Evolutionary conservation across 2,797 vertebrate genomes (phyloP).

Genomic region (Sylvia borin): DNA sequence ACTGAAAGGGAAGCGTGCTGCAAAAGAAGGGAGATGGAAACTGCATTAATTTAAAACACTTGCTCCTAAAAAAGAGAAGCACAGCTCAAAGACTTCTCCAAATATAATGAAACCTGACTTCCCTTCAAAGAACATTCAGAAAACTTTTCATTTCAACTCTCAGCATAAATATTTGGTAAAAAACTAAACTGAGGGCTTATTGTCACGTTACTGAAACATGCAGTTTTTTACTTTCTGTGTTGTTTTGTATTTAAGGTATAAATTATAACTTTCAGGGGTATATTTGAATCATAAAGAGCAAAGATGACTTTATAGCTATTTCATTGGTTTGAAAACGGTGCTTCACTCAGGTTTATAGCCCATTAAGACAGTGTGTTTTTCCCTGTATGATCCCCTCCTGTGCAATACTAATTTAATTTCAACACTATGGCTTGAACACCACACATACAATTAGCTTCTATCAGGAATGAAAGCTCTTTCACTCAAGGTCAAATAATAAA

Average conservation of each 20-base stretch:
- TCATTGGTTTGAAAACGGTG: constrained; percentile 16
- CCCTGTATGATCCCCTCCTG: neutral
- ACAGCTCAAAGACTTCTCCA: neutral
- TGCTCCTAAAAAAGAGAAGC: neutral
- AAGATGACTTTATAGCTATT: neutral
- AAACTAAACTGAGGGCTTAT: constrained; percentile 15
- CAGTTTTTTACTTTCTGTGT: neutral
- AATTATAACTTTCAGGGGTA: neutral
- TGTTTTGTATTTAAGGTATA: neutral
- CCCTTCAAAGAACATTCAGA: neutral
- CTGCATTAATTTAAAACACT: neutral
- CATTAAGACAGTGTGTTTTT: constrained; percentile 25
- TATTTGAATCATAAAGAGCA: neutral
- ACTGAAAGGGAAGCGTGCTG: neutral
- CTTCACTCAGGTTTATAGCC: constrained; percentile 5
- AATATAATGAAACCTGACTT: constrained; percentile 28
- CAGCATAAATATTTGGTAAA: constrained; percentile 21
- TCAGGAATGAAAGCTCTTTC: constrained; percentile 14
- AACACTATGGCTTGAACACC: constrained; percentile 38
- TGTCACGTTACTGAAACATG: constrained; percentile 2
- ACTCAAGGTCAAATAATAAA: constrained; percentile 39
- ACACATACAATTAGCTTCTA: constrained; percentile 30
- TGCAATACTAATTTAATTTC: constrained; percentile 56
- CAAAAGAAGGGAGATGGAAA: neutral
- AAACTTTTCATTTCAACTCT: neutral